Evolutionary conservation across 2,888 invertebrate species (phyloP), one percentile per base, ranked within the genome.

Genomic region (Rotaria sp.): DNA sequence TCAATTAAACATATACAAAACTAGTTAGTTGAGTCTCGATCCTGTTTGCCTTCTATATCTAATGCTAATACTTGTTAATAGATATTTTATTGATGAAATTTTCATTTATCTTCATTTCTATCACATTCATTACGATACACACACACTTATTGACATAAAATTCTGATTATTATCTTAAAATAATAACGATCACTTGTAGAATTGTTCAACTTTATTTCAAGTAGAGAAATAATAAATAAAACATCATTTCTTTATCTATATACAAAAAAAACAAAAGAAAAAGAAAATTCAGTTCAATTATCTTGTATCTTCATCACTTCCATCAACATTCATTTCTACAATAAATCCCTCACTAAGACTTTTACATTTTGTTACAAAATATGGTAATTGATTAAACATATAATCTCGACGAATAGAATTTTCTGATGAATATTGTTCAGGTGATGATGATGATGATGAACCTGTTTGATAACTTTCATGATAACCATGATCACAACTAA

Each of bases 401-500:
- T 59, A 13, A 74, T 74, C 41, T 24, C 5, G 38, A 24, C 21
- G 35, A 38, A 24, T 26, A 8, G 21, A 38, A 18, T 38, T 30
- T 18, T 74, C 41, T 18, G 38, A 11, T 30, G 26, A n/a, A 13
- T 3, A 57, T 57, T 26, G n/a, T 57, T 26, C 26, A 26, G 35
- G 18, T 38, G 74, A 74, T 18, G 30, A 18, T 38, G 74, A 15
- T 50, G 50, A 50, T 50, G 50, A 50, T 50, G 50, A 50, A 74
- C 74, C 38, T 74, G 74, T 74, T 24, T 38, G 38, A 74, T 74
- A 38, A 38, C 38, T 74, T 24, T 41, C 74, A 38, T 74, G 41
- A 74, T 74, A 74, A 74, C 74, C 74, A 38, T 74, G 35, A 74
- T 74, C 74, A 74, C 8, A 38, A 38, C 74, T 74, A 18, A 57